Conservation (phyloP, 1,140 invertebrate genomes). For the Leptinotarsa lineolata region DNA sequence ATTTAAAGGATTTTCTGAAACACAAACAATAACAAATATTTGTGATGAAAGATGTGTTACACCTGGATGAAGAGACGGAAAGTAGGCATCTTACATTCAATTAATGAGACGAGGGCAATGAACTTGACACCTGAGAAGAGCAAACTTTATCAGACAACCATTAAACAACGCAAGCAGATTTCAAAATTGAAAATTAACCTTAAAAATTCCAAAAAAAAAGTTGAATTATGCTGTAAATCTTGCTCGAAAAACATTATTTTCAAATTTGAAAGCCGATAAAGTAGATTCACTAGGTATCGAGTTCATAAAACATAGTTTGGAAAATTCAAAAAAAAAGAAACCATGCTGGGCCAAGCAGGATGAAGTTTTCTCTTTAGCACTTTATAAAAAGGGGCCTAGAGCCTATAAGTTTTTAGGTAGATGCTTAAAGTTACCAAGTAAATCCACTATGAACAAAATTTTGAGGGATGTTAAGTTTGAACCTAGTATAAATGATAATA, state of each 20-base stretch:
- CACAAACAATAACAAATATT: neutral
- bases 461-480: slow-evolving; percentile 30
- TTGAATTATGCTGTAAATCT: slow-evolving; percentile 12
- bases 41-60: neutral
- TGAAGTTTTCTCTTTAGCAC: slow-evolving; percentile 3
- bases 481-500: slow-evolving; percentile 21
- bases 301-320: slow-evolving; percentile 1
- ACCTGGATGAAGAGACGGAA: neutral
- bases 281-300: neutral
- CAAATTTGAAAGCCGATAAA: neutral
- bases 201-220: slow-evolving; percentile 1
- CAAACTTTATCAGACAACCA: slow-evolving; percentile 6
- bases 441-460: slow-evolving; percentile 25
- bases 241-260: slow-evolving; percentile 15
- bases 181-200: slow-evolving; percentile 1
- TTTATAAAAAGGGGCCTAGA: slow-evolving; percentile 9
- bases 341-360: neutral
- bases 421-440: slow-evolving; percentile 29
- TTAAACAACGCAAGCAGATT: slow-evolving; percentile 14
- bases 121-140: neutral
- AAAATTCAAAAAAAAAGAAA: slow-evolving; percentile 5
- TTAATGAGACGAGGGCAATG: slow-evolving; percentile 5
- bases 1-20: slow-evolving; percentile 1
- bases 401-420: slow-evolving; percentile 18
- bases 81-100: slow-evolving; percentile 8